These are phyloP conservation scores for Stenurella melanura DNA, from an alignment of 2,888 invertebrate genomes.

Conservation along the genomic window DNA sequence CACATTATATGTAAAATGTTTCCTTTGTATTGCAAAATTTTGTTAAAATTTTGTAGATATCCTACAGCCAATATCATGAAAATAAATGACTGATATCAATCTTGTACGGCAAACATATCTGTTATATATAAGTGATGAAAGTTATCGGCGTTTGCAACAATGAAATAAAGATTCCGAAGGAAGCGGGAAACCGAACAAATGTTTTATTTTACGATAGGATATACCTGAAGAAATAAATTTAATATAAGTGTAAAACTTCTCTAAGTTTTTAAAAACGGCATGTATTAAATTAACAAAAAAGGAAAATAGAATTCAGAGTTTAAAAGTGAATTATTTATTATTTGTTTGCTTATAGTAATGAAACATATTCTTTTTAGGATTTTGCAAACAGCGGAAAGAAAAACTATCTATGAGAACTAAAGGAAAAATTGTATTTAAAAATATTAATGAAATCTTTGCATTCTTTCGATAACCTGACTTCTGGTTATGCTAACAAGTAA, in stretches of 20 bases:
- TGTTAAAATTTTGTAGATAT: conserved; percentile 25
- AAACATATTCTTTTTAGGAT: no score
- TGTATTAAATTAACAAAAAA: no score
- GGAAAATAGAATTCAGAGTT: no score
- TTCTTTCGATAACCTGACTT: no score
- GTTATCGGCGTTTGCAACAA: conserved; percentile 8
- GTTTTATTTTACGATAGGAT: neutral
- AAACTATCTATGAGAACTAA: no score
- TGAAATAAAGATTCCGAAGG: neutral
- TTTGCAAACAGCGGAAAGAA: no score
- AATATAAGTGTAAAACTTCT: neutral
- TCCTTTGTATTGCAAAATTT: conserved; percentile 41
- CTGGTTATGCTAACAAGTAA: no score
- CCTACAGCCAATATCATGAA: conserved; percentile 13
- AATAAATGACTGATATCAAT: conserved; percentile 26
- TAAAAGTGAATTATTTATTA: no score
- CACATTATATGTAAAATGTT: conserved; percentile 41
- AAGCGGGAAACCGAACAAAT: neutral
- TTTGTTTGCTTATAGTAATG: no score
- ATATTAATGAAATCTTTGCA: no score
- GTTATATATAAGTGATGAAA: neutral
- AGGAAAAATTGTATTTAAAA: no score
- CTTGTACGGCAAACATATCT: neutral
- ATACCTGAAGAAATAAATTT: neutral
- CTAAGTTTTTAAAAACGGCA: neutral